Percentiles rank a stretch among this genome's conserved stretches.
These are phyloP conservation scores for Tanaodytes sp. DNA, from an alignment of 2,888 invertebrate species.

Conservation along the genomic window DNA sequence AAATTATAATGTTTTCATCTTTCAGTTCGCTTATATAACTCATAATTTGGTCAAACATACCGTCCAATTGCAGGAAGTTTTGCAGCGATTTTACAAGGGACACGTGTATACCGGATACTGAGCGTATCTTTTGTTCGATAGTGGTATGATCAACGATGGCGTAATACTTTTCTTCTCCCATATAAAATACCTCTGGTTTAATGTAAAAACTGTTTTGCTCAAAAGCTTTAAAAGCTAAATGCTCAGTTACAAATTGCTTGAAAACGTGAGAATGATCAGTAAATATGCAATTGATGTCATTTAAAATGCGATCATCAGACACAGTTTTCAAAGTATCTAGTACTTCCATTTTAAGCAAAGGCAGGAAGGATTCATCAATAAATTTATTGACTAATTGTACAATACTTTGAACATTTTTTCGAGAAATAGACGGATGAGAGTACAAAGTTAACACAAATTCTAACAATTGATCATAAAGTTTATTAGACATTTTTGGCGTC, in stretches of 20 bases:
- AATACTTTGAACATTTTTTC: constrained; percentile 11
- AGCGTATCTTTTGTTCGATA: not conserved
- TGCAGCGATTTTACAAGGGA: constrained; percentile 17
- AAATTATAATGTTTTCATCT: constrained; percentile 29
- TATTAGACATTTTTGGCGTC: no score
- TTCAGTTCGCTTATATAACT: constrained; percentile 14
- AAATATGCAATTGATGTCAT: constrained; percentile 10
- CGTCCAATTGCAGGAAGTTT: constrained; percentile 34
- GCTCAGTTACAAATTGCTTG: constrained; percentile 4
- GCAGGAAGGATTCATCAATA: constrained; percentile 20
- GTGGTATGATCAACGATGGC: not conserved
- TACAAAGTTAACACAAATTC: constrained; percentile 20
- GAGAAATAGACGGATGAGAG: constrained; percentile 17
- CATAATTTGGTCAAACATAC: constrained; percentile 30
- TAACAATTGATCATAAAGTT: not conserved
- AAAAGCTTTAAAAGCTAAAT: constrained; percentile 12
- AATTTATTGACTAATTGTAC: constrained; percentile 19
- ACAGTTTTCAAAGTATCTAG: not conserved
- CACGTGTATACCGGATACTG: constrained; percentile 1
- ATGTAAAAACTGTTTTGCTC: constrained; percentile 16
- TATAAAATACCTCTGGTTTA: constrained; percentile 14
- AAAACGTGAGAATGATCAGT: constrained; percentile 12
- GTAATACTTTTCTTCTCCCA: constrained; percentile 11
- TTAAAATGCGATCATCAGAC: not conserved
- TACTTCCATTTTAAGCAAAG: constrained; percentile 19